Conservation (phyloP, 2,797 vertebrate species). For the Staurois parvus region DNA sequence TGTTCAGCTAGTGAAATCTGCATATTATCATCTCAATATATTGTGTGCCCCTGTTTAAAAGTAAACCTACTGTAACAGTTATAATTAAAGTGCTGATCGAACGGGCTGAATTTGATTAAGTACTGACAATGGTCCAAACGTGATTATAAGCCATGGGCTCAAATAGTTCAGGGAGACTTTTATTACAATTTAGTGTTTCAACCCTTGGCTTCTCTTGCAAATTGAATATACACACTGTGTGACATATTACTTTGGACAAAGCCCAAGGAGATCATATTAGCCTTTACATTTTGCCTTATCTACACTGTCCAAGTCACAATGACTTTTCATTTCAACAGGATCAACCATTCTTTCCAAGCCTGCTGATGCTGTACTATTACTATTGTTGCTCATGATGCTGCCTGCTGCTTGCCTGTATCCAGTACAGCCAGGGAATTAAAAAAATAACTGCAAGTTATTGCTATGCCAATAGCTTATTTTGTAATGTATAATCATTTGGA, state of each 20-base stretch:
- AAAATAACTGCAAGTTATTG: not conserved
- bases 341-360: conserved; percentile 16
- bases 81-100: conserved; percentile 55
- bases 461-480: not conserved
- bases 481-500: not conserved
- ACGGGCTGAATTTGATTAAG: conserved; percentile 50
- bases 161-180: conserved; percentile 57
- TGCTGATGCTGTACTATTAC: conserved; percentile 31
- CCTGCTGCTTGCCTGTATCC: conserved; percentile 9
- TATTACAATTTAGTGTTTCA: conserved; percentile 57
- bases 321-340: conserved; percentile 49
- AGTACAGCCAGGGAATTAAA: not conserved
- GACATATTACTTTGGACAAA: conserved; percentile 57
- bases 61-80: conserved; percentile 14
- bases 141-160: conserved; percentile 55
- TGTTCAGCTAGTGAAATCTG: not conserved
- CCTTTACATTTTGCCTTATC: conserved; percentile 46
- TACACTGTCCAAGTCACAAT: conserved; percentile 51
- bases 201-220: conserved; percentile 57
- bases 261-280: conserved; percentile 58
- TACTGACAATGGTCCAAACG: conserved; percentile 51
- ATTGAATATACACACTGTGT: conserved; percentile 55
- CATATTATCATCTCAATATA: not conserved
- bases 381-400: conserved; percentile 6
- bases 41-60: not conserved